Evolutionary conservation across 1,140 invertebrate genomes (phyloP).

Genomic region (Macrocentrus cingulum): DNA sequence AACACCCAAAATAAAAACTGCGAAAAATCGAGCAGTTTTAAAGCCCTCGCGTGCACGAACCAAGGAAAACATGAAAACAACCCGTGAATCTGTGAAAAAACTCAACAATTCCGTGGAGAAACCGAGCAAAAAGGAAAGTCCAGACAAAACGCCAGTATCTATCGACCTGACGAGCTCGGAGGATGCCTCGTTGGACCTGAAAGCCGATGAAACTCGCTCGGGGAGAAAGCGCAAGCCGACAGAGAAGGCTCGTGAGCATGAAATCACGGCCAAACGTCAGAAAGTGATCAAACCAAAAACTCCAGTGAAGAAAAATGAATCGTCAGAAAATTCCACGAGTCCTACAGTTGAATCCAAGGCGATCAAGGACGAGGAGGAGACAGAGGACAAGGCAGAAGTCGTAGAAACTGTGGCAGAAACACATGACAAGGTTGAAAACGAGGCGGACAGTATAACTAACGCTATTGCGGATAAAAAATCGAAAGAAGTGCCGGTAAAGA

Average conservation of each 20-base stretch:
- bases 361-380: constrained; percentile 15
- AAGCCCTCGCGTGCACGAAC: background rate
- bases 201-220: constrained; percentile 47
- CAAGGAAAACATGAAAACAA: background rate
- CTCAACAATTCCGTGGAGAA: constrained; percentile 26
- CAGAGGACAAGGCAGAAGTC: background rate
- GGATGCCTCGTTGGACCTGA: constrained; percentile 19
- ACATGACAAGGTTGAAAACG: constrained; percentile 15
- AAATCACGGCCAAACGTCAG: constrained; percentile 38
- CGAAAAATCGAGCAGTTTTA: constrained; percentile 25
- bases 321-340: constrained; percentile 18
- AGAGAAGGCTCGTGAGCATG: constrained; percentile 54
- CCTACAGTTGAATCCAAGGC: constrained; percentile 1
- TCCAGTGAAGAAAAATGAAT: constrained; percentile 15
- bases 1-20: constrained; percentile 35
- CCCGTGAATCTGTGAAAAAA: constrained; percentile 2
- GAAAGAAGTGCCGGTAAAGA: constrained; percentile 10
- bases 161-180: constrained; percentile 11
- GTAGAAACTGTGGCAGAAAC: background rate
- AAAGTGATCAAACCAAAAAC: constrained; percentile 29
- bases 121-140: constrained; percentile 20
- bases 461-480: constrained; percentile 2
- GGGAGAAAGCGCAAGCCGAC: constrained; percentile 55
- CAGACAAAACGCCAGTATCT: constrained; percentile 22
- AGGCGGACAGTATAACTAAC: constrained; percentile 23